Evolutionary conservation across 2,797 vertebrate species (phyloP), one percentile per base, ranked within the genome.

Genomic region (Aldrovandia affinis): DNA sequence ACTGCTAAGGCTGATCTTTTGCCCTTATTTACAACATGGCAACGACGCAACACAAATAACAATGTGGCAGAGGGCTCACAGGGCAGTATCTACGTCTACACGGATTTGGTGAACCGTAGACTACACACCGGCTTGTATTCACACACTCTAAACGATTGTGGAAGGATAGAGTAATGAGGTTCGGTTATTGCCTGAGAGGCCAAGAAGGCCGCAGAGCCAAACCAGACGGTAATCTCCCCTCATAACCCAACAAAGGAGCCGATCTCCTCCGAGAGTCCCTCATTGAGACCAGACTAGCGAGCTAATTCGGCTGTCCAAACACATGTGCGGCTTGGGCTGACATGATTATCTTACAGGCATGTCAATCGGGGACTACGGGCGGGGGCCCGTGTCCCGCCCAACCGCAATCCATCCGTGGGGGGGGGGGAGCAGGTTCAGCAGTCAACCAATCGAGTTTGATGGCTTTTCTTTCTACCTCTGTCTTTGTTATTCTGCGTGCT

Each of bases 121-220:
- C 61, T 68, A 20, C 68, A 81, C 42, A 61, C 22, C 14, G 8
- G 25, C 28, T 30, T 65, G 63, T n/a, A 14, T 65, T 5, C 0
- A 54, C 77, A 18, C n/a, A 30, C 18, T 33, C 44, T 54, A 78
- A 30, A 33, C 22, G 36, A 5, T 52, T 42, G n/a, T 25, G n/a
- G 78, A 61, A n/a, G 68, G 78, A 44, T 25, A 75, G 79, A 78
- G 12, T 30, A 52, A 54, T 18, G 33, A 61, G 22, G 68, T 55
- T 85, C 65, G 68, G 79, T 39, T n/a, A 79, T 44, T 88, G 86
- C 82, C 39, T 70, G 44, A 42, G 50, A 83, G 83, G 85, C 83
- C 85, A 86, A 65, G n/a, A 81, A 85, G 81, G 80, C 81, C 50
- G 75, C 86, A 82, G 84, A 81, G 82, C 86, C 86, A 90, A 88